Evolutionary conservation across 2,113 vertebrate species (phyloP).

Genomic region (Pica pica): DNA sequence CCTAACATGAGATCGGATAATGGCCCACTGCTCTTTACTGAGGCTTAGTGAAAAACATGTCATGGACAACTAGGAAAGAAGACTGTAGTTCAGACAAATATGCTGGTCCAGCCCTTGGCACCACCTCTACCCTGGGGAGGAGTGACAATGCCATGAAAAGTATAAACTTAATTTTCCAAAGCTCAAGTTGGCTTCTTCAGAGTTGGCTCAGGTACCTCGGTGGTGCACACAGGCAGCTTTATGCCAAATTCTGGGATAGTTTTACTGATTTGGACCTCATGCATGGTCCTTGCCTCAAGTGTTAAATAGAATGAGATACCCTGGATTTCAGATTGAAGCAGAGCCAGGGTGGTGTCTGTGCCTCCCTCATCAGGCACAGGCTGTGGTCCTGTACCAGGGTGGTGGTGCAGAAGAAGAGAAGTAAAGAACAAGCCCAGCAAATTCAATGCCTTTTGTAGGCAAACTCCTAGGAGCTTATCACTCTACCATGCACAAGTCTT

Average conservation of each 20-base stretch:
- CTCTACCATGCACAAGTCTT: background rate
- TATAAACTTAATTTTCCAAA: background rate
- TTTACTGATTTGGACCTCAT: background rate
- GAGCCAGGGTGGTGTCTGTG: rapidly evolving
- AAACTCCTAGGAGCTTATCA: background rate
- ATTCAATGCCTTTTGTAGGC: background rate
- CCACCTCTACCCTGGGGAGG: background rate
- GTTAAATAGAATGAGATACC: background rate
- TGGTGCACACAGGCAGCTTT: background rate
- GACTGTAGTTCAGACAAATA: background rate
- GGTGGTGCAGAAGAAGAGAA: background rate
- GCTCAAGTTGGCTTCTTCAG: background rate
- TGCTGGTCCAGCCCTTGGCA: rapidly evolving
- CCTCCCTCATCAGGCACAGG: background rate
- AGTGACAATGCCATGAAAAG: background rate
- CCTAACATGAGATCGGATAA: rapidly evolving
- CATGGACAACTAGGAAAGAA: background rate
- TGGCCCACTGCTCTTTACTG: background rate
- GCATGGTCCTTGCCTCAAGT: background rate
- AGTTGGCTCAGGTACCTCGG: background rate
- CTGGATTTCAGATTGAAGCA: background rate
- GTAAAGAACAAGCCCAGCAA: background rate
- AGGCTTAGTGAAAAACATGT: background rate
- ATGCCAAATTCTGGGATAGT: rapidly evolving
- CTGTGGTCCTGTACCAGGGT: too few relatives aligned